Evolutionary conservation across 2,888 invertebrate genomes (phyloP).

Genomic region (Scrobipalpa costella): DNA sequence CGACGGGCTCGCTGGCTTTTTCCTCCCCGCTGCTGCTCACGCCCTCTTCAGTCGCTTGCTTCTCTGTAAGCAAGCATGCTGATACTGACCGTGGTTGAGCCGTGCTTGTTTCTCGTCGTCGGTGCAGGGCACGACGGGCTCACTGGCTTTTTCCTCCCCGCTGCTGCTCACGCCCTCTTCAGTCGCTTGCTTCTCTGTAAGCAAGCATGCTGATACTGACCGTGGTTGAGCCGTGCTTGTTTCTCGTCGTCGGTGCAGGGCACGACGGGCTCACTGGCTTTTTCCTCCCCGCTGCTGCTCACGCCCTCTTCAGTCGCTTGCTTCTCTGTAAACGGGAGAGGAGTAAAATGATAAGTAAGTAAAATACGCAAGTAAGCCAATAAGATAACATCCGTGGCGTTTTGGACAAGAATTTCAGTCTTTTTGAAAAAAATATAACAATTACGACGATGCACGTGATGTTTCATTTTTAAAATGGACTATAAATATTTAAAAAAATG

Average conservation of each 20-base stretch:
- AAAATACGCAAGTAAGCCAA: background rate
- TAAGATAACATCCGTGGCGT: too few relatives aligned
- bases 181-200: too few relatives aligned
- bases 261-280: constrained; percentile 52
- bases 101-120: constrained; percentile 74
- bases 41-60: too few relatives aligned
- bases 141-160: constrained; percentile 61
- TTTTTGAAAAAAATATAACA: too few relatives aligned
- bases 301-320: constrained; percentile 60
- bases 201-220: constrained; percentile 39
- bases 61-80: too few relatives aligned
- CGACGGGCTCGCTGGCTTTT: too few relatives aligned
- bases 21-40: too few relatives aligned
- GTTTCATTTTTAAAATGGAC: too few relatives aligned
- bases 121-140: constrained; percentile 56
- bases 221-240: constrained; percentile 70
- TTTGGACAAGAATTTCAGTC: too few relatives aligned
- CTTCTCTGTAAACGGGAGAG: constrained; percentile 52
- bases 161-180: constrained; percentile 64
- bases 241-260: constrained; percentile 72
- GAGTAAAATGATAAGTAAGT: background rate
- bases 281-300: constrained; percentile 63
- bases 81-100: constrained; percentile 64
- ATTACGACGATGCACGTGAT: too few relatives aligned
- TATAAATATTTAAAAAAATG: background rate